Evolutionary conservation across 2,888 invertebrate species (phyloP).

Genomic region (Griposia aprilina): DNA sequence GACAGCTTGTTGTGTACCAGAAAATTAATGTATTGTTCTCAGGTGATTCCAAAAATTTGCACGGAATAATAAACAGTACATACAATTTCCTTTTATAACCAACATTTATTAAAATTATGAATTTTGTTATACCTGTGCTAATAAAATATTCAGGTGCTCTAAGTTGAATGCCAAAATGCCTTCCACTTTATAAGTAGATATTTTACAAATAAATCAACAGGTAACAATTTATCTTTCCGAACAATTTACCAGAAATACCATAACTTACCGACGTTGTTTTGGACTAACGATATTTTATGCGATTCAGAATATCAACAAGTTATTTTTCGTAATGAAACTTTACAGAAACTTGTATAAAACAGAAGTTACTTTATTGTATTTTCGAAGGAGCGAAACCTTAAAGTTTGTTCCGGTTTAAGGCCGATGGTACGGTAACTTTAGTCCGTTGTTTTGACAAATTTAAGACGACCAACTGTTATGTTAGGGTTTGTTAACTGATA

Average conservation of each 20-base stretch:
- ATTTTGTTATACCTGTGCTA: slow-evolving; percentile 37
- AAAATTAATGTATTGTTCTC: slow-evolving; percentile 52
- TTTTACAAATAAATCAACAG: slow-evolving; percentile 61
- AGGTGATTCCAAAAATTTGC: slow-evolving; percentile 27
- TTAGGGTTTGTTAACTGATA: slow-evolving; percentile 29
- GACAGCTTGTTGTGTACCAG: slow-evolving; percentile 37
- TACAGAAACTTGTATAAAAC: slow-evolving; percentile 65
- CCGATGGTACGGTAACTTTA: slow-evolving; percentile 63
- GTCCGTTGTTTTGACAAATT: slow-evolving; percentile 64
- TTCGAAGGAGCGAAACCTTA: slow-evolving; percentile 63
- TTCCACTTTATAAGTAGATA: slow-evolving; percentile 45
- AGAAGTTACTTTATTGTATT: slow-evolving; percentile 64
- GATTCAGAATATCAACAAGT: slow-evolving; percentile 64
- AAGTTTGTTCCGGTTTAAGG: slow-evolving; percentile 64
- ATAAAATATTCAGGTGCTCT: slow-evolving; percentile 46
- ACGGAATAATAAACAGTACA: slow-evolving; percentile 47
- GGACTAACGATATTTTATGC: slow-evolving; percentile 57
- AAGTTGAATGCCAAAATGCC: slow-evolving; percentile 28
- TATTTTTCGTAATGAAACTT: slow-evolving; percentile 69
- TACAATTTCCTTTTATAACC: slow-evolving; percentile 48
- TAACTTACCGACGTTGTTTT: slow-evolving; percentile 53
- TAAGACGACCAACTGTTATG: slow-evolving; percentile 52
- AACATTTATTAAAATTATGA: slow-evolving; percentile 52
- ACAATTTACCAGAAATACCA: slow-evolving; percentile 45
- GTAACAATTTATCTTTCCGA: slow-evolving; percentile 59